Conservation (phyloP, 2,113 vertebrate genomes). For the Perca flavescens region DNA sequence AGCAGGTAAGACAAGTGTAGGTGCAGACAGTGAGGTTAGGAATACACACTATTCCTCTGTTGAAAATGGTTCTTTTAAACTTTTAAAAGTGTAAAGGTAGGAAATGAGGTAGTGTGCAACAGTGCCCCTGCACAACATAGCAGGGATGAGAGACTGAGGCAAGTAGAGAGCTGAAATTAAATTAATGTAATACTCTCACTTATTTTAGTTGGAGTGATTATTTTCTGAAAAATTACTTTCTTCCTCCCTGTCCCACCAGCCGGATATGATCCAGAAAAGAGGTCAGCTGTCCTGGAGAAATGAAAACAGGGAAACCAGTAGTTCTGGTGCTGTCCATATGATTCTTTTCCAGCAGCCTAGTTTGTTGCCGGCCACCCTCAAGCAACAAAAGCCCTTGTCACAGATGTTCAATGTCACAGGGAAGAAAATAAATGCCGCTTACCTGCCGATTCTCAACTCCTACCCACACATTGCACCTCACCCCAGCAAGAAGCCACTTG, state of each 20-base stretch:
- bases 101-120: background rate
- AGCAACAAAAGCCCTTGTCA: slow-evolving; percentile 43
- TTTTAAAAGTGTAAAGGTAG: background rate
- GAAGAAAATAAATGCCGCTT: slow-evolving; percentile 63
- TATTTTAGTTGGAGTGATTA: no score
- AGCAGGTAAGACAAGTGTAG: slow-evolving; percentile 67
- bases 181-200: background rate
- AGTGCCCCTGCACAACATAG: background rate
- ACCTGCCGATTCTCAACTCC: slow-evolving; percentile 80
- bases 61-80: background rate
- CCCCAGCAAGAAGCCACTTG: slow-evolving; percentile 74
- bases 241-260: slow-evolving; percentile 50
- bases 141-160: background rate
- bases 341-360: slow-evolving; percentile 74
- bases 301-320: background rate
- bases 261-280: slow-evolving; percentile 54
- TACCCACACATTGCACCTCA: slow-evolving; percentile 81
- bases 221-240: background rate
- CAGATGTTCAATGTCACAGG: slow-evolving; percentile 27
- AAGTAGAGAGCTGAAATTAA: background rate
- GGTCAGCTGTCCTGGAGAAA: slow-evolving; percentile 61
- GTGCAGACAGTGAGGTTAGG: background rate
- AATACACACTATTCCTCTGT: background rate
- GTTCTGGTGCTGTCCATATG: slow-evolving; percentile 47
- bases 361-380: slow-evolving; percentile 29